Conservation (phyloP, 2,797 vertebrate species). For the Scolopax rusticola region DNA sequence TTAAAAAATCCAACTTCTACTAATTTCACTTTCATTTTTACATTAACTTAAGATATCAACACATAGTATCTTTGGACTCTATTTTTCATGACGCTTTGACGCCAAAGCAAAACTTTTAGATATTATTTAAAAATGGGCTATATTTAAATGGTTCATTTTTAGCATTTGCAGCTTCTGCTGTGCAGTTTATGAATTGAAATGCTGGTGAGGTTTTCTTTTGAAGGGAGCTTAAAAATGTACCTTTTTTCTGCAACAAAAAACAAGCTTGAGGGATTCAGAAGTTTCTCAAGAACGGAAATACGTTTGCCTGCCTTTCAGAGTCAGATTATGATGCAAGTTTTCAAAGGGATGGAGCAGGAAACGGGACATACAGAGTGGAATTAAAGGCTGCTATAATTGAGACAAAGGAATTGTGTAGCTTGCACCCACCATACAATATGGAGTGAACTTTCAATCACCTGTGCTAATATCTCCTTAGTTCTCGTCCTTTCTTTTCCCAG, state of each 20-base stretch:
- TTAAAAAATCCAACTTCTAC: not conserved
- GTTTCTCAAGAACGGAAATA: not conserved
- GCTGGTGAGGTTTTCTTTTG: not conserved
- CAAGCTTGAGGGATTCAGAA: not conserved
- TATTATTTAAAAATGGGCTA: not conserved
- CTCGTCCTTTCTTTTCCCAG: not conserved
- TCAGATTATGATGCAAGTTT: not conserved
- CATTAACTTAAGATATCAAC: not conserved
- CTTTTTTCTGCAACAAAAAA: too few relatives aligned
- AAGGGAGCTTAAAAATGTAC: not conserved
- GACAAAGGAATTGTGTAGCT: not conserved
- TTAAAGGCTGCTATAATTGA: not conserved
- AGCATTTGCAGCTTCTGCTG: not conserved
- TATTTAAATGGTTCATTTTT: not conserved
- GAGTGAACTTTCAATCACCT: too few relatives aligned
- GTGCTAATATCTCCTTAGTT: too few relatives aligned
- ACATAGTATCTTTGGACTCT: not conserved
- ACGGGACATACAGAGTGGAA: not conserved
- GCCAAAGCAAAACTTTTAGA: not conserved
- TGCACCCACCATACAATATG: not conserved
- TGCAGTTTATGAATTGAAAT: not conserved
- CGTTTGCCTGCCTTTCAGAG: not conserved
- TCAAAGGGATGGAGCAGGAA: not conserved
- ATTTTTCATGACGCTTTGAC: not conserved
- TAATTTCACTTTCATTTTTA: not conserved